phyloP scores from a whole-genome alignment of 1,140 invertebrate genomes.

The Cheumatopsyche charites region DNA sequence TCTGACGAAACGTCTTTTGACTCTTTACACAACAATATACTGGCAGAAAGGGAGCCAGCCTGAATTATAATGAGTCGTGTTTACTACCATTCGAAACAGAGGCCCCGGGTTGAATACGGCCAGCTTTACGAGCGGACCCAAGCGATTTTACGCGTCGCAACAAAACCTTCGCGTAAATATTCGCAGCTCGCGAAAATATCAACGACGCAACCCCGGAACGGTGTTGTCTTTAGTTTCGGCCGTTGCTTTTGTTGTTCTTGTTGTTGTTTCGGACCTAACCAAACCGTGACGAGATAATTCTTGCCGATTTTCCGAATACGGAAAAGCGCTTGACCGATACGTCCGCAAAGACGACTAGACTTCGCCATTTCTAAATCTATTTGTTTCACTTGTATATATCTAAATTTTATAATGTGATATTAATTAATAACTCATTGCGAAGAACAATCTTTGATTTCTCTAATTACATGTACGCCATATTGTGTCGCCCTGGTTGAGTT shows the following conservation, averaged over 20 bases:
- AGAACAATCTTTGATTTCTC: too few species aligned
- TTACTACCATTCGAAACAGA: constrained; percentile 12
- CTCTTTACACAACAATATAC: too few species aligned
- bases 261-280: background rate
- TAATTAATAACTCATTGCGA: too few species aligned
- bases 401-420: too few species aligned
- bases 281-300: background rate
- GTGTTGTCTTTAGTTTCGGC: background rate
- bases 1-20: too few species aligned
- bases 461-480: too few species aligned
- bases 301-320: constrained; percentile 10
- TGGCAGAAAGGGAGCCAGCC: background rate
- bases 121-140: background rate
- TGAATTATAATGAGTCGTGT: constrained; percentile 20
- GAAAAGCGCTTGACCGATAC: background rate
- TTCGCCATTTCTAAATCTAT: too few species aligned
- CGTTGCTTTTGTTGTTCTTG: background rate
- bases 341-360: too few species aligned
- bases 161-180: background rate
- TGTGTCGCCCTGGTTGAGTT: too few species aligned
- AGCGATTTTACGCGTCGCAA: constrained; percentile 6
- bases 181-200: constrained; percentile 11
- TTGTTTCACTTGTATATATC: too few species aligned
- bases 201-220: background rate
- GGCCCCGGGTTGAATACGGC: background rate